Evolutionary conservation across 2,113 vertebrate species (phyloP).

Genomic region (Eublepharis macularius): DNA sequence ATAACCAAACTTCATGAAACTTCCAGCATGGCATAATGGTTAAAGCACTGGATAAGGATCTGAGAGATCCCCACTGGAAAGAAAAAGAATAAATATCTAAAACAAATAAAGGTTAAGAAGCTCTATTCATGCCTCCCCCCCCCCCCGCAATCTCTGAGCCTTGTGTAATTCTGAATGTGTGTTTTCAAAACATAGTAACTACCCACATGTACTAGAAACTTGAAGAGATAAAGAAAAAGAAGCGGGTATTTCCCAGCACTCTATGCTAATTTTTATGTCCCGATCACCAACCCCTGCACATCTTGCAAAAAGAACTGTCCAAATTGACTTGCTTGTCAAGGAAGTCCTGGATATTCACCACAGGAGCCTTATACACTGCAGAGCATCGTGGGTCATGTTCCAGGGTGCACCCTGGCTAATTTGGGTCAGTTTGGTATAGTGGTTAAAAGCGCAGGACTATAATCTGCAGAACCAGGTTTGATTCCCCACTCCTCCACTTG

Average conservation of each 20-base stretch:
- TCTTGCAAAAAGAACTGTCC: neutral
- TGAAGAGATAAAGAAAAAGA: neutral
- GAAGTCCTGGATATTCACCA: neutral
- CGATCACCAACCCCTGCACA: neutral
- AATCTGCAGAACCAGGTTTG: too few species aligned
- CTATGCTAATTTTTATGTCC: neutral
- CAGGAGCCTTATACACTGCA: neutral
- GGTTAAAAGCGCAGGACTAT: too few species aligned
- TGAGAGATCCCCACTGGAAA: too few species aligned
- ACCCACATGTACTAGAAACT: neutral
- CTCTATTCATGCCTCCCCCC: too few species aligned
- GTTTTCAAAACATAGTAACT: neutral
- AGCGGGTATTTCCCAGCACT: neutral
- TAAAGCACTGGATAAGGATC: too few species aligned
- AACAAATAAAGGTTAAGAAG: neutral
- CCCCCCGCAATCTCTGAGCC: neutral
- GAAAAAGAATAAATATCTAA: too few species aligned
- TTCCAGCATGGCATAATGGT: too few species aligned
- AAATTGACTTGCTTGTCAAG: neutral
- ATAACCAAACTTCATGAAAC: too few species aligned
- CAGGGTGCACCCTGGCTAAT: neutral
- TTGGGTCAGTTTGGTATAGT: too few species aligned
- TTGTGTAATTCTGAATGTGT: neutral
- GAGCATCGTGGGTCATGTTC: neutral
- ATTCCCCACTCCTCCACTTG: too few species aligned